A percentile compares a stretch with the other conserved stretches of the same genome.
Conservation (phyloP, 2,888 invertebrate species). For the Hesperia comma region DNA sequence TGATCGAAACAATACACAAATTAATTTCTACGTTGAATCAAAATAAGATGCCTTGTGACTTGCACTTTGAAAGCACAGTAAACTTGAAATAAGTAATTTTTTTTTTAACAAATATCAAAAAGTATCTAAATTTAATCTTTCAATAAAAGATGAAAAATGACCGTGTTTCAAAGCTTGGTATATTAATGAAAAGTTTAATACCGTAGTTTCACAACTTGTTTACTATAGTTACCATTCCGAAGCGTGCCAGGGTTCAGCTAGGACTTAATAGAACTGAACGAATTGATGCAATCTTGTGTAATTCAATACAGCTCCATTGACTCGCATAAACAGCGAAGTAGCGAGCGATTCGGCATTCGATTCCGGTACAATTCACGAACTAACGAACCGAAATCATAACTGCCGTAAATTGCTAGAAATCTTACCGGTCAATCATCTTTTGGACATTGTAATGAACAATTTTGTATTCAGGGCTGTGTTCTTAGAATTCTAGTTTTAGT, state of each 20-base stretch:
- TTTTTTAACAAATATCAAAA: too few species aligned
- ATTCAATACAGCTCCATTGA: slow-evolving; percentile 28
- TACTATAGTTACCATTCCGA: neutral
- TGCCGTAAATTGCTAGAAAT: slow-evolving; percentile 74
- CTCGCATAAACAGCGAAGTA: slow-evolving; percentile 41
- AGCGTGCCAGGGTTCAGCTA: neutral
- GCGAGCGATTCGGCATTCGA: slow-evolving; percentile 66
- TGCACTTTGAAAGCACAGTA: too few species aligned
- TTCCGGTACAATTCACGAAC: slow-evolving; percentile 80
- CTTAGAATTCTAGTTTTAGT: slow-evolving; percentile 14
- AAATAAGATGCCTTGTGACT: too few species aligned
- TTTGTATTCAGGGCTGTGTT: slow-evolving; percentile 60
- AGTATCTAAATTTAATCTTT: too few species aligned
- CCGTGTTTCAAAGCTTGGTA: neutral
- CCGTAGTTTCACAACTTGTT: neutral
- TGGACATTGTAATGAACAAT: slow-evolving; percentile 70
- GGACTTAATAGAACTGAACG: slow-evolving; percentile 36
- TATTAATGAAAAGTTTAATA: neutral
- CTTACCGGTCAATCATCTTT: slow-evolving; percentile 63
- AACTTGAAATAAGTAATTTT: too few species aligned
- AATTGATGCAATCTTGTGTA: slow-evolving; percentile 35
- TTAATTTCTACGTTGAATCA: too few species aligned
- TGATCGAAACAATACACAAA: neutral
- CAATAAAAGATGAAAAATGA: too few species aligned
- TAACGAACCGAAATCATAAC: slow-evolving; percentile 72